These are phyloP conservation scores for Allygus modestus DNA, from an alignment of 2,888 invertebrate species.

Conservation along the genomic window DNA sequence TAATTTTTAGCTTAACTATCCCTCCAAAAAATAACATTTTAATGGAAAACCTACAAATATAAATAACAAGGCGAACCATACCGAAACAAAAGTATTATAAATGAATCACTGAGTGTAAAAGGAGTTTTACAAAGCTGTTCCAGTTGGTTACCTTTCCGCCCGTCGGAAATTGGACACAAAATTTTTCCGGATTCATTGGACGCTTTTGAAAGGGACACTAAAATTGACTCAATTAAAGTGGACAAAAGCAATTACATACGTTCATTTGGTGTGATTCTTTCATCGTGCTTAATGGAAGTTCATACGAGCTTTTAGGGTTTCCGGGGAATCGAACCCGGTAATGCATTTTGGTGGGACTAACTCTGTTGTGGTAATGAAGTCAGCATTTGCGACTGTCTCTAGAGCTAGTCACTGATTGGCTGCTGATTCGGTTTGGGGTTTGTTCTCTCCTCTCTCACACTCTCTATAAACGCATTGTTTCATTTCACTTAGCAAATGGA, in stretches of 20 bases:
- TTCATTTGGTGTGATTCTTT: slow-evolving; percentile 50
- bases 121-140: slow-evolving; percentile 55
- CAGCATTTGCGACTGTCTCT: slow-evolving; percentile 48
- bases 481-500: too few relatives aligned
- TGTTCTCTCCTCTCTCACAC: slow-evolving; percentile 21
- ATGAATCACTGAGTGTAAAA: slow-evolving; percentile 47
- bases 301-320: slow-evolving; percentile 63
- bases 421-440: slow-evolving; percentile 44
- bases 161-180: slow-evolving; percentile 54
- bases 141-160: slow-evolving; percentile 30
- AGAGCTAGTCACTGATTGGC: slow-evolving; percentile 40
- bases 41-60: background rate
- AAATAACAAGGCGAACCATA: slow-evolving; percentile 11
- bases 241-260: slow-evolving; percentile 58
- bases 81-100: slow-evolving; percentile 46
- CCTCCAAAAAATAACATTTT: background rate
- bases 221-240: slow-evolving; percentile 60
- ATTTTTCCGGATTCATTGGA: slow-evolving; percentile 58
- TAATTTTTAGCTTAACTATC: too few relatives aligned
- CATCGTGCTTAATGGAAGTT: slow-evolving; percentile 59
- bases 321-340: slow-evolving; percentile 48
- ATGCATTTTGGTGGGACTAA: slow-evolving; percentile 58
- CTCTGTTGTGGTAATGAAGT: slow-evolving; percentile 30
- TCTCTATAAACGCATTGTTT: background rate
- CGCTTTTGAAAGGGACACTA: slow-evolving; percentile 56